Conservation (phyloP, 1,140 invertebrate genomes). For the Drosophila baimaii region DNA sequence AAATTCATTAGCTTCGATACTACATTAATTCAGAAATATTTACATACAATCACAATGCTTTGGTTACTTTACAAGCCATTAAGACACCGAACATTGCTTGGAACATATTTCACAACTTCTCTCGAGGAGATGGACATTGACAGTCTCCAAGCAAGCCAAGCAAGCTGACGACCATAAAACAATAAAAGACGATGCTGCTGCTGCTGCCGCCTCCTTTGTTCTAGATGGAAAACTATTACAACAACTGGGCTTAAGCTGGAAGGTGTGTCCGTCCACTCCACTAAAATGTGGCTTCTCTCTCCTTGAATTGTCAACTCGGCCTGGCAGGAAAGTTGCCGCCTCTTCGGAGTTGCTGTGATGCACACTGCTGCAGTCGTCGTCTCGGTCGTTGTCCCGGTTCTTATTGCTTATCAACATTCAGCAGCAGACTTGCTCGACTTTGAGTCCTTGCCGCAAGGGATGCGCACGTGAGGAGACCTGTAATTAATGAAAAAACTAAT, state of each 20-base stretch:
- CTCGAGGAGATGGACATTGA: constrained; percentile 1
- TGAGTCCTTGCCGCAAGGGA: not conserved
- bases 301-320: constrained; percentile 12
- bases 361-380: constrained; percentile 17
- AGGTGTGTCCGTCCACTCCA: constrained; percentile 11
- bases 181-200: constrained; percentile 4
- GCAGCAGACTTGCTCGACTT: constrained; percentile 33
- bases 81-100: not conserved
- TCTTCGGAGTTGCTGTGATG: constrained; percentile 33
- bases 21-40: not conserved
- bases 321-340: constrained; percentile 43
- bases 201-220: not conserved
- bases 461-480: constrained; percentile 14
- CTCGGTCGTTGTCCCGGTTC: constrained; percentile 28
- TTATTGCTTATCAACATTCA: constrained; percentile 49
- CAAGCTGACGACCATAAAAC: constrained; percentile 18
- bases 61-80: not conserved
- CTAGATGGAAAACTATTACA: constrained; percentile 11
- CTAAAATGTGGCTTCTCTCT: not conserved
- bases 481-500: not conserved
- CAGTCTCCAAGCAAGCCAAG: not conserved
- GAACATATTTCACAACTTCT: not conserved
- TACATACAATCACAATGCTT: not conserved
- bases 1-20: not conserved
- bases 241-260: constrained; percentile 1